Evolutionary conservation across 2,113 vertebrate genomes (phyloP).

Genomic region (Nothoprocta perdicaria): DNA sequence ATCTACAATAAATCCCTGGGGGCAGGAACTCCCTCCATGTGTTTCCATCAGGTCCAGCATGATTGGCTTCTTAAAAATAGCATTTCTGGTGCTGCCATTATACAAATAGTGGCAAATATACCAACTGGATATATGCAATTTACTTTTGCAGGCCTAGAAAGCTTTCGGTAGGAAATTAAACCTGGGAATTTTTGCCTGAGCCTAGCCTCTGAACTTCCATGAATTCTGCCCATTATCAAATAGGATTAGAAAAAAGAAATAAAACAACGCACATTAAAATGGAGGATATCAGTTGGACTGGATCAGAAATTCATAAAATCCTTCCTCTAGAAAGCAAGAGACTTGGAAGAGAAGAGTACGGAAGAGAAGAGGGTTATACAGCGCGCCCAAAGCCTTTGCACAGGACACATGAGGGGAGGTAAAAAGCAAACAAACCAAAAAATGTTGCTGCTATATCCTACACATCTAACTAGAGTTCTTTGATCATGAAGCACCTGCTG

Average conservation of each 20-base stretch:
- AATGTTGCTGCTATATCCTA: neutral
- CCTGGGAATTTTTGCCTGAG: neutral
- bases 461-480: slow-evolving; percentile 11
- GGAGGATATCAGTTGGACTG: neutral
- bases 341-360: neutral
- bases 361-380: neutral
- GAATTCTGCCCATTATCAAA: neutral
- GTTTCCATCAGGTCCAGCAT: neutral
- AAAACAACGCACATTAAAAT: neutral
- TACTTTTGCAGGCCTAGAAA: neutral
- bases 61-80: neutral
- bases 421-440: neutral
- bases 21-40: neutral
- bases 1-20: neutral
- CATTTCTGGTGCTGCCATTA: neutral
- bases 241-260: neutral
- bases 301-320: neutral
- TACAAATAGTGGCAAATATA: neutral
- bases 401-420: neutral
- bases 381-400: neutral
- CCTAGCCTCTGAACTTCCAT: neutral
- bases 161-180: neutral
- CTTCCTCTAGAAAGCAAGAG: neutral
- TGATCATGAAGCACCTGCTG: slow-evolving; percentile 30
- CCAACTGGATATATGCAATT: neutral